Percentiles rank a stretch among this genome's conserved stretches.
These are phyloP conservation scores for Erebia ligea DNA, from an alignment of 2,888 invertebrate species.

Conservation along the genomic window DNA sequence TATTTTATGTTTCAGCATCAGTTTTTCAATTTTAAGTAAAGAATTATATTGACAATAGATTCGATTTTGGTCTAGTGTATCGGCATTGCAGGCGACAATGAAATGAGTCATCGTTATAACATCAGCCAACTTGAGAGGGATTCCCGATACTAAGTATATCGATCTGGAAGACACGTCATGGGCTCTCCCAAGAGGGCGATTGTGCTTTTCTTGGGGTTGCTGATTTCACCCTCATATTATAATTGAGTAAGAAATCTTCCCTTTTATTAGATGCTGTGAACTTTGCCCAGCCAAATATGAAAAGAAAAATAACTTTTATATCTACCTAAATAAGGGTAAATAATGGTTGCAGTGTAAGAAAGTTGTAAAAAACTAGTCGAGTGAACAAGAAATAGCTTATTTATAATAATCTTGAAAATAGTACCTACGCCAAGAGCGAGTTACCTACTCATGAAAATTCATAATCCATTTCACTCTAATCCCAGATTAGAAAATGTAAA, in stretches of 20 bases:
- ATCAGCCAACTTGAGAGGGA: slow-evolving; percentile 49
- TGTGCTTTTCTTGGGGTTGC: slow-evolving; percentile 20
- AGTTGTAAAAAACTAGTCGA: too few species aligned
- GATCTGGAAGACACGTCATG: slow-evolving; percentile 58
- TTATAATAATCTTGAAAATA: too few species aligned
- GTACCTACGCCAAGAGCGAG: too few species aligned
- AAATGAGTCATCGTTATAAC: slow-evolving; percentile 46
- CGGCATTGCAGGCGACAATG: slow-evolving; percentile 32
- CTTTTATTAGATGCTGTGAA: slow-evolving; percentile 7
- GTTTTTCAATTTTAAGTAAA: too few species aligned
- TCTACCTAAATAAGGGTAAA: not conserved
- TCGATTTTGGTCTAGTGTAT: not conserved
- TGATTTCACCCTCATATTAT: slow-evolving; percentile 23
- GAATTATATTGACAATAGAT: not conserved
- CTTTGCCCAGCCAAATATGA: not conserved
- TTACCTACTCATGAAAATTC: too few species aligned
- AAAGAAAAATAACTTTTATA: not conserved
- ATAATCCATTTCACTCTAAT: too few species aligned
- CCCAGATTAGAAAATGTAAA: too few species aligned
- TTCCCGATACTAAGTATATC: slow-evolving; percentile 56
- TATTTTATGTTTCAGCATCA: not conserved
- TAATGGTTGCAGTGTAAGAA: too few species aligned
- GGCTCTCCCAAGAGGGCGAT: slow-evolving; percentile 49
- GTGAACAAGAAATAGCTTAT: too few species aligned
- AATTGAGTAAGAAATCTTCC: slow-evolving; percentile 13